Base-by-base conservation (phyloP, 2,113 vertebrate species). In the Nerophis lumbriciformis region DNA sequence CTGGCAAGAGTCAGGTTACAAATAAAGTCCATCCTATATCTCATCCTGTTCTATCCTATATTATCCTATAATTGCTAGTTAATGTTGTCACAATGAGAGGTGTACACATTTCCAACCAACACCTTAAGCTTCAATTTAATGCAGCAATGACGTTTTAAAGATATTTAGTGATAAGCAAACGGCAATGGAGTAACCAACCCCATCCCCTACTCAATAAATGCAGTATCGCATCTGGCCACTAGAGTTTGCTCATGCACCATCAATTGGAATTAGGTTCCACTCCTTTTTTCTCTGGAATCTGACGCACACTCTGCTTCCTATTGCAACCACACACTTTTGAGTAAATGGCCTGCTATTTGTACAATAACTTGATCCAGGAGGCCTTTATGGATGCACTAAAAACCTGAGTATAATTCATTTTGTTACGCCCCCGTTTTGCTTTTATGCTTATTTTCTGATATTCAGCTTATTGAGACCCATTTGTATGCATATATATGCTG, bases 331-430 rank as follows among this genome's bases (percentile, higher is more conserved):
- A 79, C 63, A 59, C 72, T 75, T 85, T 76, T 81, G 71, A 64
- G 75, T 82, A 84, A 80, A 83, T 84, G 73, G 71, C 56, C 77
- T 83, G 76, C 77, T 87, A 80, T 86, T 84, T 83, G 70, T 61
- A 76, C 59, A 79, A 87, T 77, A 90, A 90, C 75, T 59, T 55
- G 84, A 90, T 88, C 77, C 68, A 6, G 53, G 19, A 59, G 71
- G 71, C 76, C 81, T 72, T 59, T 70, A 63, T 72, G 83, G 73
- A 88, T 60, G 77, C 69, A 84, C 68, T 83, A 70, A 79, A 79
- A 39, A 64, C 44, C 60, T 66, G 68, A 67, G 75, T 71, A 61
- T 53, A 75, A 72, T 53, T 38, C 36, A 39, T 51, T 48, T 64
- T 65, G 58, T 68, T 57, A 68, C 76, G 58, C 63, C 67, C 76